These are phyloP conservation scores for Pelusios castaneus DNA, from an alignment of 2,113 vertebrate species.

Conservation along the genomic window DNA sequence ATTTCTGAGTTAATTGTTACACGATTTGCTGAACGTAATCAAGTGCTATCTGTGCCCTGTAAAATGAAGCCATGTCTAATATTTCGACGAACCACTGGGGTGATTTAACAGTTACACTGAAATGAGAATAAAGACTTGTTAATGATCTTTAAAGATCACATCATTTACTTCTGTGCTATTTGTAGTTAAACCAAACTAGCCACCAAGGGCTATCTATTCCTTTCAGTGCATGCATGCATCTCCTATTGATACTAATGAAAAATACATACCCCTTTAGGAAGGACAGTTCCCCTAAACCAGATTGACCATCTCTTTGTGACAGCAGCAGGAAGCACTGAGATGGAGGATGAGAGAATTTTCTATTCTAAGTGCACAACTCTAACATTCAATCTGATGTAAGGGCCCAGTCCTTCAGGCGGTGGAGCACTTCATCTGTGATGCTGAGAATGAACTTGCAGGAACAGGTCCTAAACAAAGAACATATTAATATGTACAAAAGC, in stretches of 20 bases:
- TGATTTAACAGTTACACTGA: not conserved
- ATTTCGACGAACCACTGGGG: not conserved
- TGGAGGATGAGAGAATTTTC: not conserved
- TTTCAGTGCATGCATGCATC: not conserved
- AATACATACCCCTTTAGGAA: not conserved
- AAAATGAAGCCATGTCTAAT: not conserved
- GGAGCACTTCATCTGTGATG: not conserved
- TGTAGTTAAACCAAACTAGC: not conserved
- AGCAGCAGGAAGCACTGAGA: not conserved
- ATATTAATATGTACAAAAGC: not conserved
- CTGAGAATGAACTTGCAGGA: not conserved
- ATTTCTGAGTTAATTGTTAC: conserved; percentile 30
- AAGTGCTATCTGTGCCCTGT: conserved; percentile 27
- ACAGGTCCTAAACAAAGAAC: accelerated
- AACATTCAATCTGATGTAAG: not conserved
- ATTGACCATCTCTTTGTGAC: not conserved
- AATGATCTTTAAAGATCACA: not conserved
- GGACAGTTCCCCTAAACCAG: not conserved
- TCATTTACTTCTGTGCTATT: not conserved
- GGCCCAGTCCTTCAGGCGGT: not conserved
- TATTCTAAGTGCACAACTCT: accelerated
- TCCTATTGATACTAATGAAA: accelerated
- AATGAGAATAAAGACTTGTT: not conserved
- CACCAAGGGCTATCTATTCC: not conserved
- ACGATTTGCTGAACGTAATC: conserved; percentile 16